Evolutionary conservation across 2,888 invertebrate species (phyloP).

Genomic region (Drosophila kokeensis): DNA sequence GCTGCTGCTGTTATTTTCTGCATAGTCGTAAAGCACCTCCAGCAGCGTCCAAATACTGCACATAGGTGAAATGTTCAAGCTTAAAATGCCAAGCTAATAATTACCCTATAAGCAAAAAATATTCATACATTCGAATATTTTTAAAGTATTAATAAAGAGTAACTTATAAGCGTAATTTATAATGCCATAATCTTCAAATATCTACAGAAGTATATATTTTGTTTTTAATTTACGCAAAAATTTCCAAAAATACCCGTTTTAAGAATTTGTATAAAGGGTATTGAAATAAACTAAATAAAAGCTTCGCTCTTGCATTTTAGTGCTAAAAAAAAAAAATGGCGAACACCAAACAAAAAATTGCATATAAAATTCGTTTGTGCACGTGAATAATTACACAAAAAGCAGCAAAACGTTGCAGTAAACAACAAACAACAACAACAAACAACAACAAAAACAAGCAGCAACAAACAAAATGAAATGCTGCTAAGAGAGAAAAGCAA

Average conservation of each 20-base stretch:
- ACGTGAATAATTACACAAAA: slow-evolving; percentile 75
- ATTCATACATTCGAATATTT: background rate
- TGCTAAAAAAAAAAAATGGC: slow-evolving; percentile 30
- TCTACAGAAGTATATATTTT: background rate
- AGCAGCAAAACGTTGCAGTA: slow-evolving; percentile 48
- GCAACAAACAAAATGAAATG: slow-evolving; percentile 38
- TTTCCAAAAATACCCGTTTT: background rate
- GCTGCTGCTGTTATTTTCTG: slow-evolving; percentile 30
- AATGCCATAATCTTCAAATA: background rate
- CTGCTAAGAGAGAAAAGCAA: slow-evolving; percentile 9
- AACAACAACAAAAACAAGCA: slow-evolving; percentile 10
- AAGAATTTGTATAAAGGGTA: slow-evolving; percentile 23
- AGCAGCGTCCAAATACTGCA: slow-evolving; percentile 60
- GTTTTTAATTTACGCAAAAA: background rate
- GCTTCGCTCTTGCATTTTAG: slow-evolving; percentile 32
- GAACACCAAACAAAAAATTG: slow-evolving; percentile 35
- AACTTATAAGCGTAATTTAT: too few relatives aligned
- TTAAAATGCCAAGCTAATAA: background rate
- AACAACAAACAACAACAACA: slow-evolving; percentile 27
- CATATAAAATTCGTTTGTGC: slow-evolving; percentile 58
- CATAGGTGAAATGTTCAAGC: slow-evolving; percentile 14
- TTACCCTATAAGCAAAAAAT: slow-evolving; percentile 26
- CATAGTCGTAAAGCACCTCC: slow-evolving; percentile 74
- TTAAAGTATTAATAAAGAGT: background rate
- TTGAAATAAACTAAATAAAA: slow-evolving; percentile 28